Evolutionary conservation across 1,140 invertebrate genomes (phyloP), one percentile per base, ranked within the genome.

Genomic region (Plodia interpunctella): DNA sequence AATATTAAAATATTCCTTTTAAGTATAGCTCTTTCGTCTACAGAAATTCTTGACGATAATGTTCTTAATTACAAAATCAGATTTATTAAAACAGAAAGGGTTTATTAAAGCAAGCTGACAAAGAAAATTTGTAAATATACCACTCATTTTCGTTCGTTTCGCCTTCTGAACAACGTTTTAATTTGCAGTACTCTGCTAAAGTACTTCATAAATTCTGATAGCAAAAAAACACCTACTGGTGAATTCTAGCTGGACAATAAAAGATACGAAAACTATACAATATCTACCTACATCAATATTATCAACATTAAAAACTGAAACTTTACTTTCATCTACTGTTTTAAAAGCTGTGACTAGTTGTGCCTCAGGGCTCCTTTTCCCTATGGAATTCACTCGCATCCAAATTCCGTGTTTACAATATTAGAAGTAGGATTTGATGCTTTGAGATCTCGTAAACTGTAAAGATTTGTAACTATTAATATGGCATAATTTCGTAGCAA

Each of bases 1-100:
- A 79, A 79, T 74, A 81, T 84, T 70, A 77, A 76, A 80, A 83
- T 79, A 79, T 76, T 76, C 68, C 70, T 60, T 67, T 75, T 78
- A 32, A 32, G 30, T 32, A 76, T 66, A 69, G 65, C 70, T 69
- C 65, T 63, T 73, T 68, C 65, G 62, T 66, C 60, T 59, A 66
- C 64, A 72, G 69, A 68, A 79, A 70, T 77, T 73, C 61, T 70
- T 63, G 60, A 74, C 63, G 66, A 55, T 75, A 73, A 80, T 78
- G 71, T 76, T 68, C 68, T 77, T 76, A 80, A 76, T 78, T 72
- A 74, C 62, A 74, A 81, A 80, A 80, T 80, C 62, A 64, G 70
- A 75, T 75, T 79, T 80, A 62, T 69, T 57, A 62, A 68, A 61
- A 68, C 35, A 66, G 60, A 63, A 70, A 68, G 62, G 64, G 60